Base-by-base conservation (phyloP, 2,797 vertebrate genomes). In the Mallotus villosus region DNA sequence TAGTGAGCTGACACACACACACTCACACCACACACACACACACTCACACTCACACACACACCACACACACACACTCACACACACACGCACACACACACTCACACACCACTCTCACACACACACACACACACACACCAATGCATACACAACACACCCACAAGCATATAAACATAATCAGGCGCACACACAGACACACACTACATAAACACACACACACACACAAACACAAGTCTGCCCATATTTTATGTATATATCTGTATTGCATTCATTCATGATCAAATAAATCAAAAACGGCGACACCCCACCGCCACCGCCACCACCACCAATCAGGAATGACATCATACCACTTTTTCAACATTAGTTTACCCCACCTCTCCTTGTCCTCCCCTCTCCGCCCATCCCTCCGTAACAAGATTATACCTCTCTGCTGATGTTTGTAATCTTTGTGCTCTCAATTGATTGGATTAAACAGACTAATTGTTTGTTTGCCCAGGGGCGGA, bases 31-130 rank as follows among this genome's bases (percentile, higher is more conserved):
- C 68, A 21, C 55, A 37, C 53, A 59, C 53, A 70, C 55, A 70
- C 68, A 70, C 68, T 59, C 68, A 70, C 68, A 70, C 68, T 60
- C 68, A 60, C 53, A 58, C 53, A 70, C 29, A 70, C 53, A 61
- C 27, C 53, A 70, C 55, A 70, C 68, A 61, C 57, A 70, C 29
- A 70, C 25, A n/a, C n/a, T n/a, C 32, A 27, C 5, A 11, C 3
- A 25, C 24, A 55, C 22, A 53, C 1, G 29, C 27, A 21, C 46
- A 67, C 16, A 67, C 16, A 32, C n/a, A n/a, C n/a, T n/a, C 7
- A 51, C 37, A 63, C 55, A n/a, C 37, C 49, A 16, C 8, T 32
- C n/a, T 27, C 5, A 29, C 25, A 51, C 46, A 63, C 24, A n/a
- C n/a, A n/a, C n/a, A 24, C 66, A 11, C 34, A 27, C 66, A 12